A percentile compares a stretch with the other conserved stretches of the same genome.
Evolutionary conservation across 1,140 invertebrate species (phyloP).

Genomic region (Ceratitis capitata): DNA sequence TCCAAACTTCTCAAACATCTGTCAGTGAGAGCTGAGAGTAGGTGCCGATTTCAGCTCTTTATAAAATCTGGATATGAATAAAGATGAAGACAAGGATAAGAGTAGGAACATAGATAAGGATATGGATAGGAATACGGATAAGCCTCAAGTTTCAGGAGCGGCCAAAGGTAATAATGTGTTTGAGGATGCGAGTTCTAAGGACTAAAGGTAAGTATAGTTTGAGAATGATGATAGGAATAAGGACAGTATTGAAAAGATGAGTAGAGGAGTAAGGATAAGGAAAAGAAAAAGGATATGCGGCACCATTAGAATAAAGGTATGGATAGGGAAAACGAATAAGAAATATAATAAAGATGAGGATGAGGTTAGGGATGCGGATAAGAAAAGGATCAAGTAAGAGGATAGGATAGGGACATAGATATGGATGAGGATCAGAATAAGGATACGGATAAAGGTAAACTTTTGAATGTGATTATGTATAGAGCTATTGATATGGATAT

Average conservation of each 20-base stretch:
- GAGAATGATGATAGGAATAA: no score
- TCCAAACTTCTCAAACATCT: no score
- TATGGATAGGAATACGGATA: conserved; percentile 5
- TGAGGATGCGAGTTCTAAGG: no score
- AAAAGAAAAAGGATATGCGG: not conserved
- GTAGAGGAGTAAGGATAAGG: not conserved
- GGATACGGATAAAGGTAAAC: not conserved
- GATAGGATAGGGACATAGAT: not conserved
- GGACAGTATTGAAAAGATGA: no score
- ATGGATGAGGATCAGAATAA: not conserved
- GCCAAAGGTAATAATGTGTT: no score
- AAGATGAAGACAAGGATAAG: not conserved
- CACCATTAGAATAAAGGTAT: no score
- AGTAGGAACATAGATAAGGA: not conserved
- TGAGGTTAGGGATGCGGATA: not conserved
- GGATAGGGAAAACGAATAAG: not conserved
- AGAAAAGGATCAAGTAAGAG: not conserved
- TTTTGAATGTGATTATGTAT: not conserved
- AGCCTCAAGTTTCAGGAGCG: no score
- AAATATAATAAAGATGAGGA: not conserved
- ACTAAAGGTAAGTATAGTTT: no score
- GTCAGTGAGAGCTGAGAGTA: no score
- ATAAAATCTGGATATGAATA: not conserved
- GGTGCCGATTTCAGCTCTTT: no score
- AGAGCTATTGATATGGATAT: not conserved